These are phyloP conservation scores for Neoniphon sammara DNA, from an alignment of 2,797 vertebrate genomes.

Conservation along the genomic window DNA sequence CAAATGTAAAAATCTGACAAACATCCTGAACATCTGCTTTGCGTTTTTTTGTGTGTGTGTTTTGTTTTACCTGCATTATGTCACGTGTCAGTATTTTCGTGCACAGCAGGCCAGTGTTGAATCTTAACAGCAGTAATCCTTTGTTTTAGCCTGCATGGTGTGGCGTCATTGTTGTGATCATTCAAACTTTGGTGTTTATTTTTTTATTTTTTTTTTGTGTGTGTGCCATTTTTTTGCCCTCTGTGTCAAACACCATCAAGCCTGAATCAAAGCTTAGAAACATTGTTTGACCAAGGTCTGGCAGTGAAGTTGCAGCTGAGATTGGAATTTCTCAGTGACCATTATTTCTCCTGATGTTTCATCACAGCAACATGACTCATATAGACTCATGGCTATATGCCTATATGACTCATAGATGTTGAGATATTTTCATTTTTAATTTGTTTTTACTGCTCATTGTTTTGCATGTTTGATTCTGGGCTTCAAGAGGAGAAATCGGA, in stretches of 20 bases:
- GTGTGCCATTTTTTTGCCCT: no score
- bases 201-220: no score
- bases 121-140: not conserved
- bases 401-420: conserved; percentile 9
- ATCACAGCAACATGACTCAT: conserved; percentile 16
- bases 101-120: not conserved
- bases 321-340: conserved; percentile 17
- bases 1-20: not conserved
- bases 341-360: conserved; percentile 9
- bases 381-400: no score
- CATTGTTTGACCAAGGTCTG: conserved; percentile 6
- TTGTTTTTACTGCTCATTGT: conserved; percentile 16
- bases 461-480: conserved; percentile 25
- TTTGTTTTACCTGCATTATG: not conserved
- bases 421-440: no score
- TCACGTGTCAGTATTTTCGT: not conserved
- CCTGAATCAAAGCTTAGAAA: conserved; percentile 26
- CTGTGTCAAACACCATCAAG: conserved; percentile 17
- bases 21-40: not conserved
- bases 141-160: conserved; percentile 9
- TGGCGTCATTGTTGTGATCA: no score
- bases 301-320: conserved; percentile 24
- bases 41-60: not conserved
- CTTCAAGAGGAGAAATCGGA: conserved; percentile 43
- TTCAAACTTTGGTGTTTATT: no score